These are phyloP conservation scores for Gryllus bimaculatus DNA, from an alignment of 1,140 invertebrate species.

Conservation along the genomic window DNA sequence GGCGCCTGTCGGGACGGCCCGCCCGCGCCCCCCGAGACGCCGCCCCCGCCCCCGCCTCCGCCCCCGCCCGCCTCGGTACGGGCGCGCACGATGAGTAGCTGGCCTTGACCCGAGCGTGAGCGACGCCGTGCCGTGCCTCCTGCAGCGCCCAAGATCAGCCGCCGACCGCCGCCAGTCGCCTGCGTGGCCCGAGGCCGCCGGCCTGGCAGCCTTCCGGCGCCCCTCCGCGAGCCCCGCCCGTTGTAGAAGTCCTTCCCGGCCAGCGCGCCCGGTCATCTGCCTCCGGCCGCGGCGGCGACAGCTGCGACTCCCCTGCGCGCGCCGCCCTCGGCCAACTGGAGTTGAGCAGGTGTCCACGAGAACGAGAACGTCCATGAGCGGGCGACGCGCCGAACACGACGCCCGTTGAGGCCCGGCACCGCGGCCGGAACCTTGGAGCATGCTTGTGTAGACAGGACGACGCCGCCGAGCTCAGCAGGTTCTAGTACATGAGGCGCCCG, in stretches of 20 bases:
- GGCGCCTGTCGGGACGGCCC: too few species aligned
- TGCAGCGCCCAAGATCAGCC: not conserved
- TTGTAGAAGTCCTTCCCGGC: not conserved
- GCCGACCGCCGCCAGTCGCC: conserved; percentile 3
- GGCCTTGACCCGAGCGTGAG: conserved; percentile 26
- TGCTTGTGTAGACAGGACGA: conserved; percentile 14
- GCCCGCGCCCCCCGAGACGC: too few species aligned
- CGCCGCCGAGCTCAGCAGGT: not conserved
- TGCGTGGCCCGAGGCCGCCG: not conserved
- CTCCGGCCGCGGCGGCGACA: too few species aligned
- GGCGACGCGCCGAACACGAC: not conserved
- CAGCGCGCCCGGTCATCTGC: not conserved
- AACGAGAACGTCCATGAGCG: conserved; percentile 14
- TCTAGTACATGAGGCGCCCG: conserved; percentile 9
- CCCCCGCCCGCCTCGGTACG: not conserved
- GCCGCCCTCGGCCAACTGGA: too few species aligned
- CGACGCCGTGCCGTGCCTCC: conserved; percentile 22
- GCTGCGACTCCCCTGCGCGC: too few species aligned
- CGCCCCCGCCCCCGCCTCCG: too few species aligned
- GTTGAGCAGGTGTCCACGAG: conserved; percentile 17
- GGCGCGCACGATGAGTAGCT: conserved; percentile 24
- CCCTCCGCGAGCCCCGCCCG: not conserved
- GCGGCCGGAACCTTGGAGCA: conserved; percentile 15
- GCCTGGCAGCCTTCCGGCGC: not conserved
- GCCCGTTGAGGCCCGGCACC: too few species aligned